Base-by-base conservation (phyloP, 1,140 invertebrate species). In the Drosophila repleta region DNA sequence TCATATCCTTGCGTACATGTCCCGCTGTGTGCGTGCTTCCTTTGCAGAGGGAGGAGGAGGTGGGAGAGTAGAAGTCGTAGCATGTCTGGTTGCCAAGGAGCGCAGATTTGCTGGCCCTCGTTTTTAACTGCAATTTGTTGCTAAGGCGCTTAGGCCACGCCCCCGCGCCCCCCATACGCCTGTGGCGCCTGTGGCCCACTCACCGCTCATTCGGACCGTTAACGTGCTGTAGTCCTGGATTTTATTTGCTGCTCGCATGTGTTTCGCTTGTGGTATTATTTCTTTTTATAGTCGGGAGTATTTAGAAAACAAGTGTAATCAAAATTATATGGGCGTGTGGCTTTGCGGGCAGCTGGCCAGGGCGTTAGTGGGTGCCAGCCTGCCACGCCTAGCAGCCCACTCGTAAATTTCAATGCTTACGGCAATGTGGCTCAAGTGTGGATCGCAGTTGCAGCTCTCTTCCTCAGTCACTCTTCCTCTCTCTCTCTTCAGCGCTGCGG, bases 231-330 rank as follows among this genome's bases (percentile, higher is more conserved):
- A 43, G 43, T 73, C 66, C 63, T 66, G 57, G 64, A 76, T 81
- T 77, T 87, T 85, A 80, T 85, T 77, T 77, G 68, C 45, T 74
- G 68, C 45, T 49, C 65, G 58, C 66, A 82, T 79, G 66, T 81
- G 60, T 20, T 67, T 56, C 52, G 53, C 61, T 13, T 82, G 75
- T 39, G 78, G 79, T 35, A 35, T 29, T 32, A 8, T 32, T 67
- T 71, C 69, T 74, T 74, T 62, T 61, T 64, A 65, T 52, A 37
- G 71, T 45, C 77, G 62, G 62, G 66, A 88, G 82, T 82, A 85
- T 85, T 85, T 85, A 85, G 83, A 87, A 87, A 85, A 85, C 82
- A 85, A 85, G 82, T 85, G 82, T 85, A 85, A 85, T 85, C 82
- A 87, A 85, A 85, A 85, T 87, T 87, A 85, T 85, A 85, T 85